Conservation (phyloP, 2,113 vertebrate species). For the Holacanthus passer region DNA sequence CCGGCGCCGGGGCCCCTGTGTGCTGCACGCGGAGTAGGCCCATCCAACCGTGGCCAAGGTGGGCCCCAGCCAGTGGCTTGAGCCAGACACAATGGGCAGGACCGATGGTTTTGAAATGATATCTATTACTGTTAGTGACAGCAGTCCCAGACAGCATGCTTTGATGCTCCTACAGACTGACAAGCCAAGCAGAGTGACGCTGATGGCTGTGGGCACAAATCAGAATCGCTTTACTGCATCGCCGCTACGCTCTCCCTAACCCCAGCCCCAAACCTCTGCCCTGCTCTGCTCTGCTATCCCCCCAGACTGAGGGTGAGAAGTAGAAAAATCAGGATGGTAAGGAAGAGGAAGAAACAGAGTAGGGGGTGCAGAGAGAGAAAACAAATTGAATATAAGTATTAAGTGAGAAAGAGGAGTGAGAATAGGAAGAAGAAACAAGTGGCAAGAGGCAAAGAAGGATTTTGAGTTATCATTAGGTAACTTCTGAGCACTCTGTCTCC, state of each 20-base stretch:
- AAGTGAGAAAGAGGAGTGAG: slow-evolving; percentile 2
- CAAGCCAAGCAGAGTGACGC: slow-evolving; percentile 86
- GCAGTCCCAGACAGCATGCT: slow-evolving; percentile 83
- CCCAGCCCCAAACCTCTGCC: slow-evolving; percentile 62
- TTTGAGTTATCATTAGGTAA: slow-evolving; percentile 7
- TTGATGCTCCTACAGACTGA: slow-evolving; percentile 88
- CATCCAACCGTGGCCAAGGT: slow-evolving; percentile 77
- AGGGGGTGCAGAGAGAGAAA: not conserved
- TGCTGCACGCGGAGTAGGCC: slow-evolving; percentile 51
- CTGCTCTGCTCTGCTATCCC: slow-evolving; percentile 26
- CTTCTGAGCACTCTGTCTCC: not conserved
- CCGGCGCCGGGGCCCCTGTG: slow-evolving; percentile 70
- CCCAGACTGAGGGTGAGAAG: slow-evolving; percentile 56
- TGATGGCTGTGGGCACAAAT: slow-evolving; percentile 93
- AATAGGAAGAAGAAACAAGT: not conserved
- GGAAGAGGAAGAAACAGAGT: slow-evolving; percentile 12
- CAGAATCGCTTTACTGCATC: slow-evolving; percentile 91
- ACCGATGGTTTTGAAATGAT: slow-evolving; percentile 88
- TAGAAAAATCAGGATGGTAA: slow-evolving; percentile 15
- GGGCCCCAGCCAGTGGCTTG: slow-evolving; percentile 70
- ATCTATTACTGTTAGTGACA: slow-evolving; percentile 95
- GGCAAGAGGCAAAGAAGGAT: not conserved
- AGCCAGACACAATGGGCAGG: slow-evolving; percentile 77
- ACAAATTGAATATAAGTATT: not conserved
- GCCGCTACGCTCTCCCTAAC: slow-evolving; percentile 65